Evolutionary conservation across 2,113 vertebrate genomes (phyloP).

Genomic region (Anser cygnoides): DNA sequence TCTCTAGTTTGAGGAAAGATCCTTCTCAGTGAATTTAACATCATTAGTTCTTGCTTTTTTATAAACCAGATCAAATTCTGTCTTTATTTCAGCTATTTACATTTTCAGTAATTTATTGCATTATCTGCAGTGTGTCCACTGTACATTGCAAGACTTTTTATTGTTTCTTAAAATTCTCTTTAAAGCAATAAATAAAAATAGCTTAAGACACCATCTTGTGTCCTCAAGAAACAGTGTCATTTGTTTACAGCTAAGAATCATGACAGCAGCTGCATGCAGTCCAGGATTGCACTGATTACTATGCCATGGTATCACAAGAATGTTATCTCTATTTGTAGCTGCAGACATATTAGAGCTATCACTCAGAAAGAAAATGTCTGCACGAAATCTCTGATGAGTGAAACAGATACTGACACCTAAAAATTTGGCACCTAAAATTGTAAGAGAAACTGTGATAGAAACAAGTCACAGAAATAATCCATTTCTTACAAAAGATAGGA

Average conservation of each 20-base stretch:
- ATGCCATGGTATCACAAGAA: background rate
- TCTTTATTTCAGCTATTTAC: background rate
- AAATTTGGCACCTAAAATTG: background rate
- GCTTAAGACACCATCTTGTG: conserved; percentile 6
- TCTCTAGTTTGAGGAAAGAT: background rate
- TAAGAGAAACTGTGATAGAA: background rate
- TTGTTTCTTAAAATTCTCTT: background rate
- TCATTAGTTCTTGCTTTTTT: background rate
- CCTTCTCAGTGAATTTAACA: background rate
- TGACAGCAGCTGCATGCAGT: conserved; percentile 23
- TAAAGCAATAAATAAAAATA: conserved; percentile 32
- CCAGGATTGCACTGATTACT: background rate
- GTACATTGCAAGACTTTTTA: background rate
- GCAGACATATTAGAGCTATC: background rate
- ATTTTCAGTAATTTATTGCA: background rate
- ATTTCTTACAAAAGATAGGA: background rate
- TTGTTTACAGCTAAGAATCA: conserved; percentile 41
- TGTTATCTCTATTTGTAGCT: background rate
- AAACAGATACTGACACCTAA: background rate
- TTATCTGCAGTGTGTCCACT: background rate
- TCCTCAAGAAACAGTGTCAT: conserved; percentile 42
- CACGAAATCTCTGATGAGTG: background rate
- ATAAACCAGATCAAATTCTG: background rate
- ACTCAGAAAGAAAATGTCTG: background rate
- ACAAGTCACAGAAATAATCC: background rate